phyloP scores from a whole-genome alignment of 2,113 vertebrate genomes.

The Chauna torquata region DNA sequence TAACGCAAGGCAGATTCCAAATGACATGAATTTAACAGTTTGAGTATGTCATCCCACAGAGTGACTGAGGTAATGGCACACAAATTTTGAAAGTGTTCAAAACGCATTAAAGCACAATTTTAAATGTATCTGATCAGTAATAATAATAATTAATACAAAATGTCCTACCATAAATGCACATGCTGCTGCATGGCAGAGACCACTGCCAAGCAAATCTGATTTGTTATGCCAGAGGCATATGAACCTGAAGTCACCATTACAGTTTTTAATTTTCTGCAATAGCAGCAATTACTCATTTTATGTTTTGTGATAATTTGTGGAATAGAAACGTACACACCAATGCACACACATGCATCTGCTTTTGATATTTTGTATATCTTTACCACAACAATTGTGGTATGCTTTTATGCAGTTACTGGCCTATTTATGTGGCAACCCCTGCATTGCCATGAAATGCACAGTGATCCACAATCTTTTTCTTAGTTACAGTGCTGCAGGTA shows the following conservation, averaged over 20 bases:
- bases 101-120: constrained; percentile 7
- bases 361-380: background rate
- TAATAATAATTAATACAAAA: constrained; percentile 19
- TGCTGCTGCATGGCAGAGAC: background rate
- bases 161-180: background rate
- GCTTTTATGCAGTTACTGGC: background rate
- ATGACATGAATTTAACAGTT: constrained; percentile 47
- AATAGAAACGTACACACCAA: background rate
- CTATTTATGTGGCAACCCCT: background rate
- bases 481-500: background rate
- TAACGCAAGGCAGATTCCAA: constrained; percentile 46
- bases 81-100: constrained; percentile 27
- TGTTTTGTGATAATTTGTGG: background rate
- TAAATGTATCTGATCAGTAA: background rate
- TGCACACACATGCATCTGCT: background rate
- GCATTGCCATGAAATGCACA: background rate
- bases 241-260: background rate
- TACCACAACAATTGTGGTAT: background rate
- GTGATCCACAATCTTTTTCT: background rate
- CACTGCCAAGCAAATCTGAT: background rate
- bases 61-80: constrained; percentile 41
- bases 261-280: background rate
- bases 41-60: constrained; percentile 42
- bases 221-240: background rate
- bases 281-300: constrained; percentile 2